Evolutionary conservation across 2,797 vertebrate genomes (phyloP), one percentile per base, ranked within the genome.

Genomic region (Morelia viridis): DNA sequence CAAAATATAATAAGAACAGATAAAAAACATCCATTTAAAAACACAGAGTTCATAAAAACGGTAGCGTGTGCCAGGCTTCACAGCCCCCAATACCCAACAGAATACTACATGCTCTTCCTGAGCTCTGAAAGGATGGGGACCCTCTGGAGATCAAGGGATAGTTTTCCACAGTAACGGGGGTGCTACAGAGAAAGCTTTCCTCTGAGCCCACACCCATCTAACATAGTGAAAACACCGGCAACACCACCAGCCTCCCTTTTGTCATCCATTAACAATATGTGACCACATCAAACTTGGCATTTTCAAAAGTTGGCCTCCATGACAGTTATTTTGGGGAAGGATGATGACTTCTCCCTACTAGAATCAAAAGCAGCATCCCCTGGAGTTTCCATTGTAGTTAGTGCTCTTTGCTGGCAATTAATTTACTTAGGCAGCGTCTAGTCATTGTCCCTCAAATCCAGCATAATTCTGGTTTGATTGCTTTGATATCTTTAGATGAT

Each of bases 371-470:
- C 58, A 41, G 35, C 57, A n/a, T 53, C 28, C 41, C 46, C 57
- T 89, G 58, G 61, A 90, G 88, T 87, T 64, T 12, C 50, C 62
- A 68, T 85, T 53, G 13, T 9, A 93, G 87, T 17, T 84, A 92
- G 87, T 93, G 24, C 86, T 93, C 64, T 85, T 92, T 61, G 68
- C 90, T 96, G 65, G 91, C 95, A 64, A 93, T 96, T 95, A 96
- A 92, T 94, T 46, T 87, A 87, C 76, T 62, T 85, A 53, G 93
- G 93, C 62, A 96, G 80, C 89, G 96, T 93, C 56, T 19, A 91
- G 91, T 90, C 94, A 95, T 92, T 80, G 15, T 84, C 41, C 53
- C 95, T 95, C 68, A 95, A 96, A 95, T 31, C 91, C 60, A 95
- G 89, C 83, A 93, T 93, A 93, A 91, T 88, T 84, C 13, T 92